These are phyloP conservation scores for Ephestia elutella DNA, from an alignment of 1,140 invertebrate genomes.

Conservation along the genomic window DNA sequence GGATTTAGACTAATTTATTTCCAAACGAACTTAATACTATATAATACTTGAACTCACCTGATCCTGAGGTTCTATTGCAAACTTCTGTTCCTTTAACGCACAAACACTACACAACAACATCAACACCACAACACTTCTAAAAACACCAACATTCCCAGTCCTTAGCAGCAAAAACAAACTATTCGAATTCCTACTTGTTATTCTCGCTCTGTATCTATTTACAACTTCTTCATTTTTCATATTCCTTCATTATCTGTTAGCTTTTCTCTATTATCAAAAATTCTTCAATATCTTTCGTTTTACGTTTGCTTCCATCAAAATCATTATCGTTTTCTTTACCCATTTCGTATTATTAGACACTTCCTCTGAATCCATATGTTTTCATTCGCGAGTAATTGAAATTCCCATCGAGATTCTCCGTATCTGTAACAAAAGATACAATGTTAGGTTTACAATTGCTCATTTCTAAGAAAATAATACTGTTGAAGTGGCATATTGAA, in stretches of 20 bases:
- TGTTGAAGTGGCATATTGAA: neutral
- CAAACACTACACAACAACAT: constrained; percentile 35
- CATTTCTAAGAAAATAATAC: neutral
- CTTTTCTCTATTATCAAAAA: constrained; percentile 17
- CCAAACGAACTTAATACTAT: too few relatives aligned
- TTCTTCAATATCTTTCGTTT: neutral
- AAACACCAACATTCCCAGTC: constrained; percentile 25
- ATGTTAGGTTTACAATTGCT: neutral
- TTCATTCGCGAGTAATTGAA: constrained; percentile 16
- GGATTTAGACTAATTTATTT: too few relatives aligned
- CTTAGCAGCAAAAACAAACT: constrained; percentile 56
- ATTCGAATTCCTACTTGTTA: constrained; percentile 56
- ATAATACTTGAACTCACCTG: constrained; percentile 39
- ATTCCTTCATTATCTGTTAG: constrained; percentile 19
- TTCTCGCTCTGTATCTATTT: constrained; percentile 23
- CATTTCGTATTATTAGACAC: constrained; percentile 26
- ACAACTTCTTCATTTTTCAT: constrained; percentile 8
- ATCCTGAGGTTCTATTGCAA: constrained; percentile 63
- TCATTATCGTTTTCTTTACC: constrained; percentile 18
- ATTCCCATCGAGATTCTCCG: constrained; percentile 2
- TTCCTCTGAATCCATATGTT: constrained; percentile 37
- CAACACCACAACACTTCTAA: constrained; percentile 32
- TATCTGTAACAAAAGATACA: constrained; percentile 33
- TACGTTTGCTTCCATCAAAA: constrained; percentile 6
- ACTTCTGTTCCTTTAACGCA: constrained; percentile 53